Evolutionary conservation across 2,113 vertebrate genomes (phyloP), one percentile per base, ranked within the genome.

Genomic region (Phaethon lepturus): DNA sequence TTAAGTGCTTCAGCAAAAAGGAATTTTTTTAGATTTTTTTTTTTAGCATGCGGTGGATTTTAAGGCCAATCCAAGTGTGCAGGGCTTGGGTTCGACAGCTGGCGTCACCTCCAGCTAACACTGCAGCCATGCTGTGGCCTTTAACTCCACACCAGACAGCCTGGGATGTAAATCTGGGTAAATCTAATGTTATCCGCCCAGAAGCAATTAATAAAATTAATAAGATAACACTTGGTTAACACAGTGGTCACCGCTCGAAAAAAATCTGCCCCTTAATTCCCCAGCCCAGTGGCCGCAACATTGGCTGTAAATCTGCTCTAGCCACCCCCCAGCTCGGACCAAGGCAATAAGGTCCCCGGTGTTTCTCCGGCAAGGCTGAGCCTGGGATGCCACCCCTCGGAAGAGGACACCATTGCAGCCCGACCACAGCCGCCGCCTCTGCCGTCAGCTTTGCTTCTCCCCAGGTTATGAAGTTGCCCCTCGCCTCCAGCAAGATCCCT

Each of bases 351-450:
- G 5, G 28, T 90, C 24, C n/a, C 3, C 2, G 5, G 23, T 31
- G 5, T 59, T 84, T 40, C 63, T 66, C 11, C 77, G 50, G 8
- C 12, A 8, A 63, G n/a, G 31, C 55, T 81, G 5, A 94, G 82
- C 75, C 94, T 92, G 93, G 71, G 82, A 87, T 95, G 96, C 93
- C 96, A 91, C 93, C 93, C 71, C 69, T 85, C 6, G 87, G 93
- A 91, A 87, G 84, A 35, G 3, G 58, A 22, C 73, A 85, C 87
- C 56, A 82, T 6, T 94, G 95, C 95, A 96, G 82, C 56, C 59
- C 63, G 17, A 56, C n/a, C 79, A 20, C 40, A 44, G 55, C 18
- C 1, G 3, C 29, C 17, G n/a, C 6, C 90, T 50, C 44, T 67
- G 50, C 6, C 0, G 24, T 71, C 42, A 12, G 22, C 3, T 94